phyloP scores from a whole-genome alignment of 2,797 vertebrate genomes.

The Rhodeus uyekii region DNA sequence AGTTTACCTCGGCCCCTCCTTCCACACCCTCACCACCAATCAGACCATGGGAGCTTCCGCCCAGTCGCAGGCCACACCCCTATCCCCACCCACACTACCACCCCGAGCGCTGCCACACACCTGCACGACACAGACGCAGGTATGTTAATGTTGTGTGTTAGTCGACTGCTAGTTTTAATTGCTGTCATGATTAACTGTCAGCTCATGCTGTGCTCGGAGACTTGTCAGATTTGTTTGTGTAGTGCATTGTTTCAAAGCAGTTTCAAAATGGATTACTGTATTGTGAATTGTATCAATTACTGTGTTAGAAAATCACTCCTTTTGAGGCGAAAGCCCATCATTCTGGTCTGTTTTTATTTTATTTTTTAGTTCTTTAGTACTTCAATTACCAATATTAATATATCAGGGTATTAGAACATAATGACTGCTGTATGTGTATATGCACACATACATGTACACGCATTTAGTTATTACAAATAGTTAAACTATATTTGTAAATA shows the following conservation, averaged over 20 bases:
- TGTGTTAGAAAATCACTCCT: background rate
- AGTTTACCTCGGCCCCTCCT: constrained; percentile 86
- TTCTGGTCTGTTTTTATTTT: background rate
- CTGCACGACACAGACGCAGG: constrained; percentile 92
- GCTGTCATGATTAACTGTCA: background rate
- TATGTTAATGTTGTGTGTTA: constrained; percentile 53
- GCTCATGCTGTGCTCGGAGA: background rate
- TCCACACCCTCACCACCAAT: constrained; percentile 94
- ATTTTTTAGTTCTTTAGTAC: background rate
- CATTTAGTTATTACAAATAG: no score
- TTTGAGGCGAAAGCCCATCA: background rate
- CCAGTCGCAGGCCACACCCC: constrained; percentile 85
- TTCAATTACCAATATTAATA: background rate
- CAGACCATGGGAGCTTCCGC: constrained; percentile 95
- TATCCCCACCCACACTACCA: constrained; percentile 89
- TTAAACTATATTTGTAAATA: no score
- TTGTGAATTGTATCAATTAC: background rate
- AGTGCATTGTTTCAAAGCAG: background rate
- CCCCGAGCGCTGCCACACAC: constrained; percentile 93
- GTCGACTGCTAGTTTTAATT: background rate
- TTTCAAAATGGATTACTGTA: background rate
- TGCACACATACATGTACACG: no score
- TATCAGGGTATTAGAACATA: background rate
- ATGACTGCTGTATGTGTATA: no score
- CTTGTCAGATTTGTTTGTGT: background rate